Evolutionary conservation across 2,797 vertebrate genomes (phyloP).

Genomic region (Neosilurus mollespiculum): DNA sequence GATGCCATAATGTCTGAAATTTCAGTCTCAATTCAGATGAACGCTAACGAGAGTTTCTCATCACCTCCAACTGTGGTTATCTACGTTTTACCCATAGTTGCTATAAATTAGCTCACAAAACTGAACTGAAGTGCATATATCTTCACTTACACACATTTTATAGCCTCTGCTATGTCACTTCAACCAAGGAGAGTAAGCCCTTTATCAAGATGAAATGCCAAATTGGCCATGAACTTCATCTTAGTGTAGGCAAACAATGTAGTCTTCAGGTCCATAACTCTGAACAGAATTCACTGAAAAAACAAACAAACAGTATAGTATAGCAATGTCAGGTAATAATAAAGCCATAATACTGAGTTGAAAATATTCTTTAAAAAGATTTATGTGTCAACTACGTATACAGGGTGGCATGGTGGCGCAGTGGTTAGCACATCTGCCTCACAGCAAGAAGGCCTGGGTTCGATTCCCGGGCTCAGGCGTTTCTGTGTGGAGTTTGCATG

Average conservation of each 20-base stretch:
- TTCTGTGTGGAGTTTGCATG: no score
- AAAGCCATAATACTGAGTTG: background rate
- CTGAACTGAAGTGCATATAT: background rate
- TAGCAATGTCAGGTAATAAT: background rate
- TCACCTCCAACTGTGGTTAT: constrained; percentile 17
- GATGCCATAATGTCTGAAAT: constrained; percentile 43
- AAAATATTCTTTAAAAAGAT: no score
- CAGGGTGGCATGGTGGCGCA: no score
- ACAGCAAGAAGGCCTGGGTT: no score
- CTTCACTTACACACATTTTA: background rate
- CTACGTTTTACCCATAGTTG: background rate
- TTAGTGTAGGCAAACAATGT: background rate
- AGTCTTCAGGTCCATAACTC: background rate
- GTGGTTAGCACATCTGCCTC: no score
- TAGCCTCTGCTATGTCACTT: background rate
- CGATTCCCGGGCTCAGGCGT: no score
- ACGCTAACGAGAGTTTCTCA: constrained; percentile 30
- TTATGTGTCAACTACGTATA: no score
- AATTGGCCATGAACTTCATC: background rate
- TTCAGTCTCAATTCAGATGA: constrained; percentile 19
- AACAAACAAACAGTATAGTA: no score
- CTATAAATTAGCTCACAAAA: background rate
- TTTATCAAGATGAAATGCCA: background rate
- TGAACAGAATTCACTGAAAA: no score
- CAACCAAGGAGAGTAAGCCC: background rate